phyloP scores from a whole-genome alignment of 1,140 invertebrate species.

The Bombus sylvicola region DNA sequence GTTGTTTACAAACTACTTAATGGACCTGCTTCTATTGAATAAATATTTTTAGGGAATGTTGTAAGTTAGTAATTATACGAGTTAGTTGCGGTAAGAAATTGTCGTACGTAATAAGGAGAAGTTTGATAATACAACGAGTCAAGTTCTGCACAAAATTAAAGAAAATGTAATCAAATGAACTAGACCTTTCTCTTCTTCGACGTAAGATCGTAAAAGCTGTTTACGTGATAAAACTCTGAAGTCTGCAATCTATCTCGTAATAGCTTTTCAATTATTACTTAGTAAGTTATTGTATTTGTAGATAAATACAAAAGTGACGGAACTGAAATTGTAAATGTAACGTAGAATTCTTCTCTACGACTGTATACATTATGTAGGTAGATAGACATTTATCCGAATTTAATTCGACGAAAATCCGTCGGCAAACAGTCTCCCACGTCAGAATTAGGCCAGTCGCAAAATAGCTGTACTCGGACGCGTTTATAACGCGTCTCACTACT shows the following conservation, averaged over 20 bases:
- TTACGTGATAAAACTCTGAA: too few relatives aligned
- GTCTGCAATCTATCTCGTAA: neutral
- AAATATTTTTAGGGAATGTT: neutral
- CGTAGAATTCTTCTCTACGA: too few relatives aligned
- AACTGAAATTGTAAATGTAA: too few relatives aligned
- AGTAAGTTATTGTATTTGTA: neutral
- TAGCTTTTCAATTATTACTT: too few relatives aligned
- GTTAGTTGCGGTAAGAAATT: neutral
- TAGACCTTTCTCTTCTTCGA: too few relatives aligned
- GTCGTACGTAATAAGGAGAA: neutral
- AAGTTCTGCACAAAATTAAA: too few relatives aligned
- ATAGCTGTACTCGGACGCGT: conserved; percentile 34
- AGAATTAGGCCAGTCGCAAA: conserved; percentile 46
- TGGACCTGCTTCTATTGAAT: neutral
- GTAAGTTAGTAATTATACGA: neutral
- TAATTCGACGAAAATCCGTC: neutral
- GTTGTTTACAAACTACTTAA: neutral
- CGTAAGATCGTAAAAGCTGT: too few relatives aligned
- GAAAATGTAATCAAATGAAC: too few relatives aligned
- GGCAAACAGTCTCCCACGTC: conserved; percentile 1
- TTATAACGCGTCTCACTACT: conserved; percentile 10
- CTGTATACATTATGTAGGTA: too few relatives aligned
- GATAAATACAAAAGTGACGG: neutral
- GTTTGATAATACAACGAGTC: neutral
- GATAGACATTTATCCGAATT: neutral